Percentiles rank a stretch among this genome's conserved stretches.
Conservation (phyloP, 2,113 vertebrate genomes). For the Diadophis punctatus region DNA sequence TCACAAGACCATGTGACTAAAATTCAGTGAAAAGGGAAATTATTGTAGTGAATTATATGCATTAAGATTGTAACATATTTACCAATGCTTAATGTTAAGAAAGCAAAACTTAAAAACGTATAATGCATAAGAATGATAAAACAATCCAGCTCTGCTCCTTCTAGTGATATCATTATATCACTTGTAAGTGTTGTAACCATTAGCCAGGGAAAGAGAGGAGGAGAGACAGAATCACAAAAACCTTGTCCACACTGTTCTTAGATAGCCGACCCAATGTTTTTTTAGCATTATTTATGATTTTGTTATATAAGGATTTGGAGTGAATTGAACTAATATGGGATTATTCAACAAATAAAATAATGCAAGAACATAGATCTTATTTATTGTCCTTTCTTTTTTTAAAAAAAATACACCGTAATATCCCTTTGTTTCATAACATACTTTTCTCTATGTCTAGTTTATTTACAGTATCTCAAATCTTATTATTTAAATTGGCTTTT, state of each 20-base stretch:
- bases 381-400: too few species aligned
- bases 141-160: neutral
- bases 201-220: neutral
- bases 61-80: neutral
- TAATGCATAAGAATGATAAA: neutral
- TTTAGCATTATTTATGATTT: neutral
- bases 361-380: neutral
- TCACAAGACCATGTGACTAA: neutral
- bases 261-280: neutral
- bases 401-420: neutral
- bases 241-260: neutral
- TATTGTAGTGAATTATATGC: neutral
- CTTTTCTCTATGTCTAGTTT: neutral
- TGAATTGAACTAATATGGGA: neutral
- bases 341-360: neutral
- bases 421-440: neutral
- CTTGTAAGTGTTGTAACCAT: neutral
- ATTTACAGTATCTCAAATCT: neutral
- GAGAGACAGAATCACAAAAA: neutral
- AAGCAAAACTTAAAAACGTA: neutral
- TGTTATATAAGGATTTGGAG: neutral
- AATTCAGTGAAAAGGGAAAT: neutral
- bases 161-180: neutral
- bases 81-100: neutral
- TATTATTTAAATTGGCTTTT: neutral